Conservation (phyloP, 2,888 invertebrate genomes). For the Cabera pusaria region DNA sequence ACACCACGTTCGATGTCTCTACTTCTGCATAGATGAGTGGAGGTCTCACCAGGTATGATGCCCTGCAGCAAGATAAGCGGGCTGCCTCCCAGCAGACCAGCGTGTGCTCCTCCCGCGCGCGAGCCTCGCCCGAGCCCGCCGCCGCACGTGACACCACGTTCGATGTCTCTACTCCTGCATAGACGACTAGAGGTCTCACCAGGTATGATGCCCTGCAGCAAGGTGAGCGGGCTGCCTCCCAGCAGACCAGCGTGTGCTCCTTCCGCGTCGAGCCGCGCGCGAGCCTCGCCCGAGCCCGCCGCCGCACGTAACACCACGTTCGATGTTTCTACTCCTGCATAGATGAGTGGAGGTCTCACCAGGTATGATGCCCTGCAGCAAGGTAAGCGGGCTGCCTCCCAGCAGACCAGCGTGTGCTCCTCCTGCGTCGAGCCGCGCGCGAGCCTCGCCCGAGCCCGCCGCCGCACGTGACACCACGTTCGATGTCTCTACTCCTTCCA, state of each 20-base stretch:
- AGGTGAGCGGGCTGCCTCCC: slow-evolving; percentile 86
- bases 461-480: slow-evolving; percentile 38
- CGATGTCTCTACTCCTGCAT: too few species aligned
- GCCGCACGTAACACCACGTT: slow-evolving; percentile 38
- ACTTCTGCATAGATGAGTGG: too few species aligned
- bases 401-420: slow-evolving; percentile 75
- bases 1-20: slow-evolving; percentile 47
- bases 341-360: too few species aligned
- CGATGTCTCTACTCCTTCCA: slow-evolving; percentile 63
- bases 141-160: slow-evolving; percentile 37
- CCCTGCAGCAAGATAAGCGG: slow-evolving; percentile 89
- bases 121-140: slow-evolving; percentile 44
- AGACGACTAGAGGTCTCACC: too few species aligned
- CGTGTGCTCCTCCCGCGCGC: slow-evolving; percentile 64
- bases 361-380: slow-evolving; percentile 92
- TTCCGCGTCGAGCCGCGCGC: too few species aligned
- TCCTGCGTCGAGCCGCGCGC: slow-evolving; percentile 62
- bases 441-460: slow-evolving; percentile 36
- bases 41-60: slow-evolving; percentile 92
- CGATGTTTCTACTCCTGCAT: slow-evolving; percentile 60
- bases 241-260: slow-evolving; percentile 75
- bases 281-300: slow-evolving; percentile 51
- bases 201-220: slow-evolving; percentile 92
- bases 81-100: slow-evolving; percentile 83
- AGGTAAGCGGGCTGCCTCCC: slow-evolving; percentile 86